Conservation (phyloP, 2,888 invertebrate genomes). For the Epirrhoe tristata region DNA sequence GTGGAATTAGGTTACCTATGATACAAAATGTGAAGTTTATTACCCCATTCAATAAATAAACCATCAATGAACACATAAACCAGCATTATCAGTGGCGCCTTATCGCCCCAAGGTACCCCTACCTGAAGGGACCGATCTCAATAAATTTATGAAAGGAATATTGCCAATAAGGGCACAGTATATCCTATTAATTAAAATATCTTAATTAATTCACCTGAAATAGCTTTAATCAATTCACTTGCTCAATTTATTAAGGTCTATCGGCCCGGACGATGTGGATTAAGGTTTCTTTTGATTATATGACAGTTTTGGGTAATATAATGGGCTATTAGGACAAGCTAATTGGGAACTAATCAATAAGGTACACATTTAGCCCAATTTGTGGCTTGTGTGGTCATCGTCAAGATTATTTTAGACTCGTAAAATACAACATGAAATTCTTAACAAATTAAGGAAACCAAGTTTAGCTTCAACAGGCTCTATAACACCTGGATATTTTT, state of each 20-base stretch:
- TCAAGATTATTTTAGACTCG: not conserved
- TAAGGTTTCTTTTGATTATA: conserved; percentile 50
- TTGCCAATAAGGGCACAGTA: conserved; percentile 83
- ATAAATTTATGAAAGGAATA: conserved; percentile 86
- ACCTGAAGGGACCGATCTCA: conserved; percentile 79
- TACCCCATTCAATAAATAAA: conserved; percentile 39
- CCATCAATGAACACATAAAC: conserved; percentile 51
- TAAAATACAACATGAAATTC: not conserved
- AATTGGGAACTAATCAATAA: conserved; percentile 14
- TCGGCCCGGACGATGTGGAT: conserved; percentile 59
- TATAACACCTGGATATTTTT: too few species aligned
- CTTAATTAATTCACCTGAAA: conserved; percentile 85
- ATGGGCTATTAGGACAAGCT: conserved; percentile 21
- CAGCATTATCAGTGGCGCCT: conserved; percentile 64
- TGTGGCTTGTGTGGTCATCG: not conserved
- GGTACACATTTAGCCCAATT: not conserved
- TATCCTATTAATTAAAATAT: conserved; percentile 85
- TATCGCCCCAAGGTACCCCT: conserved; percentile 72
- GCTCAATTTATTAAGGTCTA: conserved; percentile 82
- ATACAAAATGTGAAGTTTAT: conserved; percentile 16
- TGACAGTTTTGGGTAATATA: conserved; percentile 39
- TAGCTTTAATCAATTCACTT: conserved; percentile 84
- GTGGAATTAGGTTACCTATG: conserved; percentile 9
- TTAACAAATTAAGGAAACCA: not conserved
- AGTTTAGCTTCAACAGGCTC: not conserved